phyloP scores from a whole-genome alignment of 2,797 vertebrate species.

The Gobio occitaniae region DNA sequence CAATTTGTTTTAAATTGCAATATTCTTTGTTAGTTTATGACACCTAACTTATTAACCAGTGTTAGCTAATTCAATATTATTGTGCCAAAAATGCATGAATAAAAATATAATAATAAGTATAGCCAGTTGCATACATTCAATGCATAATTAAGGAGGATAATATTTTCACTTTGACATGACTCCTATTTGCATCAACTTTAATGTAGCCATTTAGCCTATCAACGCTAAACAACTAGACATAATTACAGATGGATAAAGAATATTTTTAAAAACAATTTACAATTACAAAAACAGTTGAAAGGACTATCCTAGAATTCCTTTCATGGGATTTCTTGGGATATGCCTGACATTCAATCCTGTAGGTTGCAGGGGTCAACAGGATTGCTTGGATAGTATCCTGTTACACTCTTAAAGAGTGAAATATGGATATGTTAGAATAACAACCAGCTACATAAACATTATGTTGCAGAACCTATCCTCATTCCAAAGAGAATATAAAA shows the following conservation, averaged over 20 bases:
- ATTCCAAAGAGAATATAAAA: constrained; percentile 34
- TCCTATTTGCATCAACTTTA: constrained; percentile 61
- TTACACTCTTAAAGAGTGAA: constrained; percentile 36
- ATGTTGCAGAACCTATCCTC: constrained; percentile 20
- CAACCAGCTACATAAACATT: constrained; percentile 32
- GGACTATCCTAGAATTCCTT: background rate
- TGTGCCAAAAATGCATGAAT: background rate
- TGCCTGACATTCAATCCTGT: constrained; percentile 11
- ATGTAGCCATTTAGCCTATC: constrained; percentile 62
- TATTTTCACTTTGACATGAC: background rate
- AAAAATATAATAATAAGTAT: background rate
- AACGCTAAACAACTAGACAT: constrained; percentile 66
- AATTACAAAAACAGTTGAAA: background rate
- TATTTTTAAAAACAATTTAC: background rate
- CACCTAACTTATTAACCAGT: background rate
- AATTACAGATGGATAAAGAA: constrained; percentile 64
- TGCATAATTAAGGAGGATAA: background rate
- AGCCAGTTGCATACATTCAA: background rate
- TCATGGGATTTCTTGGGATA: background rate
- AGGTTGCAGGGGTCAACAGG: constrained; percentile 24
- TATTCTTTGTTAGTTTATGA: background rate
- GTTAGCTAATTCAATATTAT: background rate
- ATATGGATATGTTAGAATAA: constrained; percentile 30
- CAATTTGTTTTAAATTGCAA: constrained; percentile 23
- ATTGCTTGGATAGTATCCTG: constrained; percentile 18